Conservation (phyloP, 2,888 invertebrate species). For the Apantesis nais region DNA sequence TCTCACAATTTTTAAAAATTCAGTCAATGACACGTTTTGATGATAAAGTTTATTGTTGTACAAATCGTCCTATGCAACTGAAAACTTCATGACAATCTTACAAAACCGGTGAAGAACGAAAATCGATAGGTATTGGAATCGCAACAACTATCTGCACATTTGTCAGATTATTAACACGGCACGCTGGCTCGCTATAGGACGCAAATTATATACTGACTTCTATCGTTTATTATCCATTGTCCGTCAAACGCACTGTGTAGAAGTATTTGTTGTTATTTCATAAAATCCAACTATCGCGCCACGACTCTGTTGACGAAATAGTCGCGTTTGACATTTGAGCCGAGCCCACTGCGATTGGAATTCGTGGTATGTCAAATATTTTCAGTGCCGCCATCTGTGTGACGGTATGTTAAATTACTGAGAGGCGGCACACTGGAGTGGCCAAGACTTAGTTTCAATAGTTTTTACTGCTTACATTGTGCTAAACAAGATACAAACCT, state of each 20-base stretch:
- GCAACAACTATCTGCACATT: constrained; percentile 66
- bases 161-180: constrained; percentile 64
- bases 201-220: constrained; percentile 70
- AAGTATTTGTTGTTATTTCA: constrained; percentile 81
- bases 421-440: constrained; percentile 75
- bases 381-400: constrained; percentile 87
- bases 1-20: constrained; percentile 53
- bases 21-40: constrained; percentile 40
- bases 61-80: constrained; percentile 58
- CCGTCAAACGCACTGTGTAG: constrained; percentile 70
- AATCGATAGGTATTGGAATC: constrained; percentile 76
- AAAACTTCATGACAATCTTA: constrained; percentile 75
- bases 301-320: constrained; percentile 86
- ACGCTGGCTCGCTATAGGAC: constrained; percentile 63
- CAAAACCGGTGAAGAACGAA: constrained; percentile 80
- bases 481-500: constrained; percentile 16
- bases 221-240: constrained; percentile 78
- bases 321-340: constrained; percentile 90
- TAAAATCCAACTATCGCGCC: constrained; percentile 84
- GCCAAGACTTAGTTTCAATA: constrained; percentile 41
- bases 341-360: constrained; percentile 89
- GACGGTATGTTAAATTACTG: constrained; percentile 74
- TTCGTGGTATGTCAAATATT: constrained; percentile 89
- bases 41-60: constrained; percentile 35
- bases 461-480: constrained; percentile 19